Percentiles rank a stretch among this genome's conserved stretches.
Conservation (phyloP, 2,888 invertebrate species). For the Campopleginae sp. region DNA sequence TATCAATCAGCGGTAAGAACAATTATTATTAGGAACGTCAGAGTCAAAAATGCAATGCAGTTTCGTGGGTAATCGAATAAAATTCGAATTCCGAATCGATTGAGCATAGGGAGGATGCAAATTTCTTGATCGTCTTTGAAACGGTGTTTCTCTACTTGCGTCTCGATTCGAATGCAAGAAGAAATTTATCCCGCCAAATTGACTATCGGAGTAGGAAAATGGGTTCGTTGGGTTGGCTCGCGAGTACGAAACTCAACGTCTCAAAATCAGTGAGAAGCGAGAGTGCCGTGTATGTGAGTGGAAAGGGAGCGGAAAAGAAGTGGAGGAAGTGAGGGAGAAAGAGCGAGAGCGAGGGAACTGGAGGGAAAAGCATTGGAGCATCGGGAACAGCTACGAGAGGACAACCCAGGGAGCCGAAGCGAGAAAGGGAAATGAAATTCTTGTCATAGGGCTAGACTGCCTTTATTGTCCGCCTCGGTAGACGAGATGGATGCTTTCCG, state of each 20-base stretch:
- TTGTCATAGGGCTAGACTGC: constrained; percentile 71
- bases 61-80: constrained; percentile 20
- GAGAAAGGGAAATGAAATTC: constrained; percentile 79
- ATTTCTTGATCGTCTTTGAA: constrained; percentile 30
- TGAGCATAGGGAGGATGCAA: constrained; percentile 23
- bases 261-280: constrained; percentile 56
- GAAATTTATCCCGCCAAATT: constrained; percentile 72
- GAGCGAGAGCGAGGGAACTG: constrained; percentile 17
- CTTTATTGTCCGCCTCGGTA: constrained; percentile 69
- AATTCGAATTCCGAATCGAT: constrained; percentile 20
- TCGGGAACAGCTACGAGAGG: constrained; percentile 55
- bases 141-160: constrained; percentile 12
- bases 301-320: not conserved
- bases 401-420: constrained; percentile 69
- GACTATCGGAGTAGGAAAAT: constrained; percentile 70
- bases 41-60: not conserved
- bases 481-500: constrained; percentile 64
- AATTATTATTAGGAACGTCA: not conserved
- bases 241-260: constrained; percentile 69
- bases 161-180: constrained; percentile 43
- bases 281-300: constrained; percentile 8
- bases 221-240: constrained; percentile 60
- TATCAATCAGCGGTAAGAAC: not conserved
- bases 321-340: not conserved
- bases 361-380: constrained; percentile 42